Evolutionary conservation across 2,797 vertebrate genomes (phyloP), one percentile per base, ranked within the genome.

Genomic region (Platalea minor): DNA sequence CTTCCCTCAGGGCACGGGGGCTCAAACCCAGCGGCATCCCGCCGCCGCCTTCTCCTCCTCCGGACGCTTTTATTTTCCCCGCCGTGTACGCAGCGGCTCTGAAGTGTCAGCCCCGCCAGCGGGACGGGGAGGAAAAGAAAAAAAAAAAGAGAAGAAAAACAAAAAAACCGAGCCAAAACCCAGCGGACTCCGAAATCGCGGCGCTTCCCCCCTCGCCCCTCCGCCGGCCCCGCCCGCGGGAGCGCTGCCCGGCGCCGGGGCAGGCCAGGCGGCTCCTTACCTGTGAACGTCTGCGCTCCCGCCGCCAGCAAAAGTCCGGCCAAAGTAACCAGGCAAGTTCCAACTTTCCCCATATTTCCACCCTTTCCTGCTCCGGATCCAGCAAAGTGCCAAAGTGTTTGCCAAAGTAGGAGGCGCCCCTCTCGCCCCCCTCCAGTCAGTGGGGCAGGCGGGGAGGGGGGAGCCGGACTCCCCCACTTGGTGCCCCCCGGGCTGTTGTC

Each of bases 251-350:
- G 8, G 20, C 64, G 46, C 41, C 25, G 21, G 48, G 51, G 35
- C 56, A 13, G 59, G 23, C n/a, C 21, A 54, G 41, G 54, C 18
- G 69, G 29, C 43, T 57, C 26, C 97, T 97, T 95, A 98, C 98
- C 98, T 97, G 98, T 97, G 94, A 98, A 98, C 17, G 97, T 92
- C 86, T 98, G 91, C 41, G 97, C 97, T 39, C 96, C 82, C 17
- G 95, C 97, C 63, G 97, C 97, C 95, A 98, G 93, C 84, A 97
- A 94, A 98, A 98, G 97, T 98, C 98, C 98, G 74, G 97, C 97
- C 97, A 98, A 98, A 98, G 98, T 98, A 96, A 97, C 95, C 95
- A 98, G 89, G 97, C 98, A 98, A 97, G 96, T 98, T 97, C 93
- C 97, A 97, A 98, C 97, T 97, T 97, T 95, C 91, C 95, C 96